Evolutionary conservation across 2,113 vertebrate species (phyloP).

Genomic region (Limnothrissa miodon): DNA sequence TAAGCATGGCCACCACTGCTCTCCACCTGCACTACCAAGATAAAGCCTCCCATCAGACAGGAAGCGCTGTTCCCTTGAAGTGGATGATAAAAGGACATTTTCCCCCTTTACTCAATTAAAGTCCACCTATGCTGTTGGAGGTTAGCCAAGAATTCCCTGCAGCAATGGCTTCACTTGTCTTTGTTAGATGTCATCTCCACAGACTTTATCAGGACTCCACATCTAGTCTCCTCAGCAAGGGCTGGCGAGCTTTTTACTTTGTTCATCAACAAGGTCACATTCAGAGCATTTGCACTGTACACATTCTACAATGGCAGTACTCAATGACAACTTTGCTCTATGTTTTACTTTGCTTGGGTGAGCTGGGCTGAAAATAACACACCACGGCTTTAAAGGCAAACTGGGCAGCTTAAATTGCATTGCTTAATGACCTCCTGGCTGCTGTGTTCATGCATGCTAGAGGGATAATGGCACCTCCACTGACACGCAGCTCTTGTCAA

Average conservation of each 20-base stretch:
- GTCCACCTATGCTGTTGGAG: constrained; percentile 54
- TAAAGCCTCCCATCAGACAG: constrained; percentile 53
- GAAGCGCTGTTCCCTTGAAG: constrained; percentile 53
- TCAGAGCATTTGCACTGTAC: constrained; percentile 21
- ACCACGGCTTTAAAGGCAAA: constrained; percentile 56
- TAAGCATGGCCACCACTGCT: constrained; percentile 29
- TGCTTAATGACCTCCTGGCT: constrained; percentile 56
- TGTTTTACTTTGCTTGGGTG: constrained; percentile 10
- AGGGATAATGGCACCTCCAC: constrained; percentile 14
- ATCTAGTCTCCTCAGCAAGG: constrained; percentile 19
- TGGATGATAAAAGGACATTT: constrained; percentile 53
- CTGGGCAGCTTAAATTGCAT: constrained; percentile 59
- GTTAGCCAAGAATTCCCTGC: constrained; percentile 53
- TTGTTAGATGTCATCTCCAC: constrained; percentile 39
- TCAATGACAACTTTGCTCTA: neutral
- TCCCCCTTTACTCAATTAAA: constrained; percentile 59
- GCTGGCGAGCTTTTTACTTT: constrained; percentile 3
- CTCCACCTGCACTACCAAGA: constrained; percentile 60
- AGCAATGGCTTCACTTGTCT: constrained; percentile 41
- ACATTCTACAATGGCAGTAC: neutral
- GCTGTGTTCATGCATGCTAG: constrained; percentile 18
- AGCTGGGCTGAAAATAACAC: neutral
- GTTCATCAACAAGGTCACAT: constrained; percentile 21
- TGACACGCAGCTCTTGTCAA: neutral
- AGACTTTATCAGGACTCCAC: constrained; percentile 41